Percentiles rank a stretch among this genome's conserved stretches.
Evolutionary conservation across 2,888 invertebrate genomes (phyloP).

Genomic region (Campaea margaritaria): DNA sequence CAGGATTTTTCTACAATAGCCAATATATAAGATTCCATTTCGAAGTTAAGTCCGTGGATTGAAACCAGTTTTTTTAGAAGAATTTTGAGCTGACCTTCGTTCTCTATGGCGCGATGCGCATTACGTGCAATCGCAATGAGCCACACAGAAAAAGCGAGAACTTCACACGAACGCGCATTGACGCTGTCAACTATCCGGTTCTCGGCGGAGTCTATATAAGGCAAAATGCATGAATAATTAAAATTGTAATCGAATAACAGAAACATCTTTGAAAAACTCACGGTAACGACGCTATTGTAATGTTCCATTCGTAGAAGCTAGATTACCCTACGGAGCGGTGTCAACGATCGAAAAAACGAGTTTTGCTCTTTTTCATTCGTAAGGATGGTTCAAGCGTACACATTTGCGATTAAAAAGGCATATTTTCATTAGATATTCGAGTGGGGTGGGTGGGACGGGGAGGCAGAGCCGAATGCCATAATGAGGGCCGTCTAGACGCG

Average conservation of each 20-base stretch:
- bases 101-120: constrained; percentile 7
- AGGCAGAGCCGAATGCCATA: constrained; percentile 53
- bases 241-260: constrained; percentile 9
- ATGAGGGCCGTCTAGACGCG: constrained; percentile 79
- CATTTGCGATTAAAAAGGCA: constrained; percentile 61
- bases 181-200: constrained; percentile 15
- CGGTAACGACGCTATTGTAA: constrained; percentile 3
- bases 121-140: constrained; percentile 3
- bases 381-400: constrained; percentile 19
- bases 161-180: constrained; percentile 14
- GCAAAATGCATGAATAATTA: constrained; percentile 2
- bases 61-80: constrained; percentile 18
- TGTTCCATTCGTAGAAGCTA: constrained; percentile 6
- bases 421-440: constrained; percentile 69
- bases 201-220: background rate
- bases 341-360: constrained; percentile 6
- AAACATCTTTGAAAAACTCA: constrained; percentile 1
- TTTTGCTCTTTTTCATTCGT: constrained; percentile 18
- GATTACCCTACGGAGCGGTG: constrained; percentile 7
- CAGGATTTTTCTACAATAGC: constrained; percentile 31
- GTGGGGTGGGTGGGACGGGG: constrained; percentile 48
- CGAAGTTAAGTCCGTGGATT: constrained; percentile 14
- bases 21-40: constrained; percentile 30
- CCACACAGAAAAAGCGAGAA: constrained; percentile 1
- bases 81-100: constrained; percentile 7